Evolutionary conservation across 64 coral and sea anemone species (phyloP).

Genomic region (Hydrozoanthus tunicans): DNA sequence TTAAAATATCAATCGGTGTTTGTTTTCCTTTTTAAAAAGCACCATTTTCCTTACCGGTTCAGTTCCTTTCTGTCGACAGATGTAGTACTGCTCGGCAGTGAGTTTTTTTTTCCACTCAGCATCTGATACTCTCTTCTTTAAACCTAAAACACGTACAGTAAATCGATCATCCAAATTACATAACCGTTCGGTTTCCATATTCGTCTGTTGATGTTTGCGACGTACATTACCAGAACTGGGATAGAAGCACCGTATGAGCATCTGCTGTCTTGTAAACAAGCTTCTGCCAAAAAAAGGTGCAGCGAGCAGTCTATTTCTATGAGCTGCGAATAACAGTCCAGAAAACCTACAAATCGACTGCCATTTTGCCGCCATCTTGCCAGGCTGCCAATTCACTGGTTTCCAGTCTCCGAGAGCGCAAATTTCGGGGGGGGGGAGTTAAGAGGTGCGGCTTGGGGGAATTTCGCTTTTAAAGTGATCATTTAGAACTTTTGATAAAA

Average conservation of each 20-base stretch:
- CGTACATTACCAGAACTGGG: conserved; percentile 19
- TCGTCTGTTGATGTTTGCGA: not conserved
- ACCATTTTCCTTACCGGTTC: conserved; percentile 67
- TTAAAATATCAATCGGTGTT: not conserved
- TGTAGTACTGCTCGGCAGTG: conserved; percentile 66
- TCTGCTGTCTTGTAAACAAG: not conserved
- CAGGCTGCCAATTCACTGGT: not conserved
- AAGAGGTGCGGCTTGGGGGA: no score
- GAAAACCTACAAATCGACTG: not conserved
- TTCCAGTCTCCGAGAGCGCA: not conserved
- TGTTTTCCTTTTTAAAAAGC: not conserved
- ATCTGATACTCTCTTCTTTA: conserved; percentile 29
- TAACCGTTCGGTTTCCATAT: no score
- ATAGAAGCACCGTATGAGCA: not conserved
- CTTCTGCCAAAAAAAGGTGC: not conserved
- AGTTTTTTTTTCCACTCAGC: conserved; percentile 82
- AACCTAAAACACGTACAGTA: not conserved
- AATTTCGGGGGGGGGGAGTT: not conserved
- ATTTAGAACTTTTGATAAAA: no score
- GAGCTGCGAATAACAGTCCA: not conserved
- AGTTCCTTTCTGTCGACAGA: conserved; percentile 85
- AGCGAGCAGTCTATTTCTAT: not conserved
- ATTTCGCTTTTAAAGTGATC: no score
- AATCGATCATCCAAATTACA: not conserved
- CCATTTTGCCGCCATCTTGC: not conserved